Conservation (phyloP, 2,888 invertebrate genomes). For the Aphrophora alni region DNA sequence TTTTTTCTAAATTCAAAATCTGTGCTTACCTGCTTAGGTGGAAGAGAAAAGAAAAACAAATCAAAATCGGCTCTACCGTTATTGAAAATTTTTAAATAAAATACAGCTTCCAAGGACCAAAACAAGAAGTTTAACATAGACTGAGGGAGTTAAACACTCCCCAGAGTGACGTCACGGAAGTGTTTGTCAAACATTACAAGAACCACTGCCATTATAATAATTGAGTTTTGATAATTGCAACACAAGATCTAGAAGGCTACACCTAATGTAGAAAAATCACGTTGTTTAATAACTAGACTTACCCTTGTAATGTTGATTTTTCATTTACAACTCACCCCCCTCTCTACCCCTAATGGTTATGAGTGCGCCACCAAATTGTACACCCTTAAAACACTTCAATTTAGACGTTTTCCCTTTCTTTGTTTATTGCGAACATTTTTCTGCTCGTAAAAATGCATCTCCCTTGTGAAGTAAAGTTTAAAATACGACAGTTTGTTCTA, state of each 20-base stretch:
- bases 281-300: neutral
- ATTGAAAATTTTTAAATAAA: too few species aligned
- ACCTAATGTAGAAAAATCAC: neutral
- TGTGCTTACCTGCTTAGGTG: too few species aligned
- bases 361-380: neutral
- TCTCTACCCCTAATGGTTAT: neutral
- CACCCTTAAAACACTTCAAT: neutral
- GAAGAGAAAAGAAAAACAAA: too few species aligned
- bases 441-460: neutral
- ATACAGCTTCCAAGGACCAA: too few species aligned
- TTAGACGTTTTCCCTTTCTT: neutral
- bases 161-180: neutral
- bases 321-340: neutral
- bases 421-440: neutral
- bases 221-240: neutral
- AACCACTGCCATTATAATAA: neutral
- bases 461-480: neutral
- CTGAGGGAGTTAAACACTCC: neutral
- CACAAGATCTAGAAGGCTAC: neutral
- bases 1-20: too few species aligned
- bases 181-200: slow-evolving; percentile 4
- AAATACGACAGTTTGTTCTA: too few species aligned
- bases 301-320: neutral
- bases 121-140: too few species aligned
- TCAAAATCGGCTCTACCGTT: too few species aligned